These are phyloP conservation scores for Leguminivora glycinivorella DNA, from an alignment of 1,140 invertebrate species.

Conservation along the genomic window DNA sequence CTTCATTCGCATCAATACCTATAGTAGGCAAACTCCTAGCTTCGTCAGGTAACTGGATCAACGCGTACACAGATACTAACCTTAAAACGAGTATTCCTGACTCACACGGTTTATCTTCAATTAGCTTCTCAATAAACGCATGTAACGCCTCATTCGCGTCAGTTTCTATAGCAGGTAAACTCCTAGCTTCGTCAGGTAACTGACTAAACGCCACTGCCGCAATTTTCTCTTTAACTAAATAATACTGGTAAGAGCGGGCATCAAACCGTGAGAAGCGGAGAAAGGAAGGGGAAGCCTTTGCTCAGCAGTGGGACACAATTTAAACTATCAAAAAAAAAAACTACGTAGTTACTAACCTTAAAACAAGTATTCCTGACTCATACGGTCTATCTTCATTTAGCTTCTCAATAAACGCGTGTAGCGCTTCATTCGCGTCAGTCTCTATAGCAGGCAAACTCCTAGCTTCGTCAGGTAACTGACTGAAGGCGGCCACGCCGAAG, in stretches of 20 bases:
- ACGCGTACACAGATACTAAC: constrained; percentile 79
- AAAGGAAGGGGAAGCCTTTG: no score
- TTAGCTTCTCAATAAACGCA: constrained; percentile 90
- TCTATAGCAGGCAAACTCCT: constrained; percentile 89
- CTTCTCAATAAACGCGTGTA: constrained; percentile 90
- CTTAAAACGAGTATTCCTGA: constrained; percentile 90
- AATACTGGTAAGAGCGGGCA: no score
- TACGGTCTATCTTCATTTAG: constrained; percentile 92
- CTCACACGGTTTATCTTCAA: constrained; percentile 90
- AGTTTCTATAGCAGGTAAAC: constrained; percentile 89
- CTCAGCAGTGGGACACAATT: no score
- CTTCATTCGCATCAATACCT: constrained; percentile 86
- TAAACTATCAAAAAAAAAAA: no score
- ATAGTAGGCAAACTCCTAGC: constrained; percentile 89
- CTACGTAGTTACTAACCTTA: constrained; percentile 83
- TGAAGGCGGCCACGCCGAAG: constrained; percentile 80
- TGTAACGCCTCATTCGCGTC: constrained; percentile 87
- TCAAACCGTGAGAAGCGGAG: no score
- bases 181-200: constrained; percentile 82
- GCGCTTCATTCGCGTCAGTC: constrained; percentile 85
- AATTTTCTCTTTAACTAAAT: no score
- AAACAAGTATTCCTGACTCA: constrained; percentile 87
- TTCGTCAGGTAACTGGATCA: constrained; percentile 79
- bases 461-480: constrained; percentile 81
- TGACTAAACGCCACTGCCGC: constrained; percentile 80